Evolutionary conservation across 2,888 invertebrate species (phyloP).

Genomic region (Mythimna loreyi): DNA sequence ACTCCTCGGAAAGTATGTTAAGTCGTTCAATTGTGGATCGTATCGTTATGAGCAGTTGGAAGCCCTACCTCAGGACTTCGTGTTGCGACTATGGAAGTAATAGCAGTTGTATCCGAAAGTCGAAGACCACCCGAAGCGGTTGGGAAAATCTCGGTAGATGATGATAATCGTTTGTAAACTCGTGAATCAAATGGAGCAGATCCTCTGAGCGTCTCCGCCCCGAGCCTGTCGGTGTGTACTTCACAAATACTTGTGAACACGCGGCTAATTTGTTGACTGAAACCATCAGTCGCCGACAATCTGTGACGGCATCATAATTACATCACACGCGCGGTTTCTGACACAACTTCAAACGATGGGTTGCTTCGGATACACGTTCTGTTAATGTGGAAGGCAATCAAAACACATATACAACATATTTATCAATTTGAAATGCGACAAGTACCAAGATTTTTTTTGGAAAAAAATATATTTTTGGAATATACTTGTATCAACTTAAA

Average conservation of each 20-base stretch:
- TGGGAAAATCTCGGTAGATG: background rate
- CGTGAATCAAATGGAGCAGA: background rate
- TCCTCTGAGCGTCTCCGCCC: background rate
- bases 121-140: background rate
- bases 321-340: constrained; percentile 25
- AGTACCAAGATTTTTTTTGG: background rate
- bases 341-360: constrained; percentile 26
- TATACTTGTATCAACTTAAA: background rate
- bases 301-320: constrained; percentile 31
- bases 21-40: no score
- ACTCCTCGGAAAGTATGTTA: background rate
- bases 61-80: no score
- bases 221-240: background rate
- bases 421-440: background rate
- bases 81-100: background rate
- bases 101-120: background rate
- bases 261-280: constrained; percentile 41
- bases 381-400: constrained; percentile 1
- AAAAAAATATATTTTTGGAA: background rate
- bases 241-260: constrained; percentile 1
- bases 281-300: constrained; percentile 1
- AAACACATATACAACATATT: no score
- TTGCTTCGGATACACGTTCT: background rate
- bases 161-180: background rate
- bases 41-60: no score